Conservation (phyloP, 2,888 invertebrate species). For the Lepidonotus clava region DNA sequence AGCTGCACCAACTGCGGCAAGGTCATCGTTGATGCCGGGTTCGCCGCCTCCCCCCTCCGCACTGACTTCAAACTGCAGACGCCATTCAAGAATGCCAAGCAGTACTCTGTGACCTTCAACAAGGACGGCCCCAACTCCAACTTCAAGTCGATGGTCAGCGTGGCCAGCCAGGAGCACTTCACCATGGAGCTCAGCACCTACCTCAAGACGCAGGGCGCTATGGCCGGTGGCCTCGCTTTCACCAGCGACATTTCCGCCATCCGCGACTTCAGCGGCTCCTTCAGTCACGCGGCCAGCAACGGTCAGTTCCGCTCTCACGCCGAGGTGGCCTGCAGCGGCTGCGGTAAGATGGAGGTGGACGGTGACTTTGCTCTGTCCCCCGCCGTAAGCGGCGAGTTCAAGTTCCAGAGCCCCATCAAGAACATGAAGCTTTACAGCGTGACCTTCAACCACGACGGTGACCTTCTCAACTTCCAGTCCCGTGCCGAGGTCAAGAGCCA, state of each 20-base stretch:
- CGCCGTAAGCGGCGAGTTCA: conserved; percentile 10
- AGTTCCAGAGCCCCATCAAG: conserved; percentile 36
- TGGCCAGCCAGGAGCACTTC: conserved; percentile 34
- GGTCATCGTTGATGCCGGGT: not conserved
- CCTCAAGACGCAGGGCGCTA: not conserved
- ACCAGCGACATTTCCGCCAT: not conserved
- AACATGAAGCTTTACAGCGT: conserved; percentile 33
- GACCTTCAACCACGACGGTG: conserved; percentile 40
- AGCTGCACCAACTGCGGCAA: conserved; percentile 8
- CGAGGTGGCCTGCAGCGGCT: conserved; percentile 11
- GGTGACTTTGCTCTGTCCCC: conserved; percentile 10
- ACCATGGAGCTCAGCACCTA: not conserved
- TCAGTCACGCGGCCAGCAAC: not conserved
- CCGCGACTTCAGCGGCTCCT: conserved; percentile 1
- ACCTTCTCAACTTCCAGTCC: not conserved
- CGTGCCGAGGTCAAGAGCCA: not conserved
- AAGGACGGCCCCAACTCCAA: not conserved
- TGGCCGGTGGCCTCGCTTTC: not conserved
- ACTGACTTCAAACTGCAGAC: not conserved
- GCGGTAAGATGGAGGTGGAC: conserved; percentile 44
- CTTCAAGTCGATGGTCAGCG: not conserved
- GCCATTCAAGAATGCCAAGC: conserved; percentile 15
- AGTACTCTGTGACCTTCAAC: not conserved
- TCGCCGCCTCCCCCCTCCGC: not conserved
- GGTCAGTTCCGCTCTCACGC: conserved; percentile 16